Base-by-base conservation (phyloP, 2,888 invertebrate genomes). In the Prenolepis imparis region DNA sequence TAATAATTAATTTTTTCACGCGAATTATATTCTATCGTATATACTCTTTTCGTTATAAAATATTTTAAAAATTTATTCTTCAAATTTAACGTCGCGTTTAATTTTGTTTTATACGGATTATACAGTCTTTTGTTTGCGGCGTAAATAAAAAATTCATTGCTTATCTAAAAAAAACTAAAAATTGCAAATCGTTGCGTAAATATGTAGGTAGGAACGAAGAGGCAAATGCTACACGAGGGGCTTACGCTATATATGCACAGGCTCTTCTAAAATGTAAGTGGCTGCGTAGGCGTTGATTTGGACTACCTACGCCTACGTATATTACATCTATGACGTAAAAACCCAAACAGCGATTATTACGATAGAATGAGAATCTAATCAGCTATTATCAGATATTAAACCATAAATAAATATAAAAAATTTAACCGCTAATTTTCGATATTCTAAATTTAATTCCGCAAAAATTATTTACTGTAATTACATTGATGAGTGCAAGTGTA, bases 281-380 rank as follows among this genome's bases (percentile, higher is more conserved):
- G 9, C 8, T 28, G 39, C 28, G 66, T 77, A 67, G 77, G 55
- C 55, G 77, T 77, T 55, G 77, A 77, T 67, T 77, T 77, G 67
- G 67, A 67, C 41, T 77, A 77, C 67, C 67, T 77, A 52, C 41
- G n/a, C 55, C 55, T 39, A 67, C 28, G 48, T 48, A 11, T 32
- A n/a, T 28, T 28, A 28, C 36, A n/a, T 3, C 55, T 66, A 11
- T 77, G 67, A 57, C 67, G 55, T 67, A 77, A 55, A 67, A 77
- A 67, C 63, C 15, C 48, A 36, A 63, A 63, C 9, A 15, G 39
- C 64, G 36, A 77, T 77, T 66, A 12, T n/a, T 41, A 55, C 39
- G n/a, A 52, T n/a, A 77, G 28, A 67, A 77, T 66, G 52, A 28
- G 55, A 41, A 32, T 44, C 55, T 41, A 57, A 67, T 77, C 66